Evolutionary conservation across 2,113 vertebrate species (phyloP), one percentile per base, ranked within the genome.

Genomic region (Gavia stellata): DNA sequence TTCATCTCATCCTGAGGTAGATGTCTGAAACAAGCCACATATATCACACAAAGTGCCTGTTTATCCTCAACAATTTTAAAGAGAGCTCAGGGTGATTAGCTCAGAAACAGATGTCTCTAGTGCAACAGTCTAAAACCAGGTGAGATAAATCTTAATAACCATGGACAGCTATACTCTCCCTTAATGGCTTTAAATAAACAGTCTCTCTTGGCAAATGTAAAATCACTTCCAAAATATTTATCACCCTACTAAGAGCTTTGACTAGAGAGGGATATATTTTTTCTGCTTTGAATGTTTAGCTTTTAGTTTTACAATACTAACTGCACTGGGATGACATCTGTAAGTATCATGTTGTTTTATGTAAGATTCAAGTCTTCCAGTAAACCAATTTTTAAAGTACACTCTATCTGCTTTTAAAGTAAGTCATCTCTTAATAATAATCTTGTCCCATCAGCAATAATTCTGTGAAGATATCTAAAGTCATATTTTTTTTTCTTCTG

Each of bases 201-300:
- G 2, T 47, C n/a, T 79, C 47, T 44, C n/a, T 29, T 49, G 66
- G 56, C 26, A 89, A 91, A 86, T 79, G 56, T 19, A 7, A 81
- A 94, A 93, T 81, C 63, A 38, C 31, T 88, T 89, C 29, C 61
- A 75, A 79, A 91, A 68, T 96, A 79, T 94, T 96, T 92, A 81
- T 92, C 61, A 72, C 68, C 52, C 45, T 65, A 19, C 55, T 50
- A 92, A 91, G 56, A 86, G 75, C 61, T 93, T 75, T 92, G 31
- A 78, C 36, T 81, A 7, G 1, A 67, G 74, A 63, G 31, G 34
- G 72, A 31, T 81, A 19, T 23, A 20, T 86, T 47, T 92, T 70
- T 55, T 89, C 53, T 73, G 12, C 18, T 88, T 81, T 67, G 34
- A 91, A 55, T 86, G 53, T 75, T 93, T 91, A 74, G 49, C 59